These are phyloP conservation scores for Pantherophis guttatus DNA, from an alignment of 2,113 vertebrate species.

Conservation along the genomic window DNA sequence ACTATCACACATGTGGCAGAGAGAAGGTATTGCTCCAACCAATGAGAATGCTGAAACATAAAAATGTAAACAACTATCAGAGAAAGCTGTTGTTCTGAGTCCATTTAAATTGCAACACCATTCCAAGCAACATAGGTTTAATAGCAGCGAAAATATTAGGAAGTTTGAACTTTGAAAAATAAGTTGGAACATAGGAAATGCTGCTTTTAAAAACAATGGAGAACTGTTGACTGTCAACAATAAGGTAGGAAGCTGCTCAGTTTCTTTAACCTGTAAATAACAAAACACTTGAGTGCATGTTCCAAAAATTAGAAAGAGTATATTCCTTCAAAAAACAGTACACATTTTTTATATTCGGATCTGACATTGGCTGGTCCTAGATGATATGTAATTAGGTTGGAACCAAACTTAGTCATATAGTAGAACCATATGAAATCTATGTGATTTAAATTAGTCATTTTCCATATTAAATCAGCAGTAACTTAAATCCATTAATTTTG, in stretches of 20 bases:
- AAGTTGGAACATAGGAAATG: neutral
- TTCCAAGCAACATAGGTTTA: neutral
- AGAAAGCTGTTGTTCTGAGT: constrained; percentile 6
- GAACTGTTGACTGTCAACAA: constrained; percentile 17
- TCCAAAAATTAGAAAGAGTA: fast-evolving
- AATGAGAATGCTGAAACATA: neutral
- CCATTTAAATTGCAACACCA: neutral
- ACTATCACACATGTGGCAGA: constrained; percentile 30
- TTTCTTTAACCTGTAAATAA: neutral
- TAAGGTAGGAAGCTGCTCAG: constrained; percentile 39
- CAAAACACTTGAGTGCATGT: neutral
- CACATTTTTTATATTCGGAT: neutral
- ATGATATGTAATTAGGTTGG: neutral
- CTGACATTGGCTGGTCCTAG: neutral
- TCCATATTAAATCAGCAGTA: neutral
- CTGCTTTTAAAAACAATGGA: neutral
- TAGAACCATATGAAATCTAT: neutral
- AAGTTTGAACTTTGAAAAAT: neutral
- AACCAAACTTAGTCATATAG: neutral
- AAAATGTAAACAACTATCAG: constrained; percentile 57
- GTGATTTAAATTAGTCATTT: neutral
- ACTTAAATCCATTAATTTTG: neutral
- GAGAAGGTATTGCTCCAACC: neutral
- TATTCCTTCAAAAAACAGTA: fast-evolving
- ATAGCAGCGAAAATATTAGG: neutral